These are phyloP conservation scores for Cyanoramphus novaezelandiae DNA, from an alignment of 2,113 vertebrate species.

Conservation along the genomic window DNA sequence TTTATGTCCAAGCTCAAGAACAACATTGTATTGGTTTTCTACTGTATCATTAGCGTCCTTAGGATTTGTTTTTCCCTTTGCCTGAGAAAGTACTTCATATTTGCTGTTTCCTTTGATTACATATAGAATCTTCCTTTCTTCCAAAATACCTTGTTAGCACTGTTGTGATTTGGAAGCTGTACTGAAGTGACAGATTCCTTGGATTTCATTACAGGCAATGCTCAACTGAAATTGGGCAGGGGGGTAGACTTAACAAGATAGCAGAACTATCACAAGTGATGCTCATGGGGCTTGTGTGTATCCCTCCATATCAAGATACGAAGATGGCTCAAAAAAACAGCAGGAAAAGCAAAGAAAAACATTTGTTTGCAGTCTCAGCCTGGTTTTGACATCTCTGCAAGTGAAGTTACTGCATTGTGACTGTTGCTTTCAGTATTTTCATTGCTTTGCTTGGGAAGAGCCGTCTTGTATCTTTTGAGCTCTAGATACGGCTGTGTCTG, in stretches of 20 bases:
- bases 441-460: not conserved
- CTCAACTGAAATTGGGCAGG: not conserved
- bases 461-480: conserved; percentile 17
- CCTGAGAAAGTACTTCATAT: conserved; percentile 21
- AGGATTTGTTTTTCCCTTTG: conserved; percentile 35
- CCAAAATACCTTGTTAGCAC: not conserved
- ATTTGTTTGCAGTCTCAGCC: not conserved
- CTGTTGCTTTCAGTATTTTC: not conserved
- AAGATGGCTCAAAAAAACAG: not conserved
- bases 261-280: not conserved
- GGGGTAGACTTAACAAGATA: not conserved
- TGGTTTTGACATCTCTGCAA: conserved; percentile 8
- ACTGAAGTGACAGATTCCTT: not conserved
- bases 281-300: not conserved
- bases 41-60: conserved; percentile 13
- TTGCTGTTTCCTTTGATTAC: conserved; percentile 1
- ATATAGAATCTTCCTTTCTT: not conserved
- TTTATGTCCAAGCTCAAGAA: conserved; percentile 49
- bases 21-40: conserved; percentile 20
- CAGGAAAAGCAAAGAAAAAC: not conserved
- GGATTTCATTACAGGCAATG: not conserved
- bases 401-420: conserved; percentile 1
- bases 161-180: not conserved
- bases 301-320: not conserved
- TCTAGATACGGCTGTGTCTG: not conserved